These are phyloP conservation scores for Lithobates sylvaticus DNA, from an alignment of 2,797 vertebrate genomes.

Conservation along the genomic window DNA sequence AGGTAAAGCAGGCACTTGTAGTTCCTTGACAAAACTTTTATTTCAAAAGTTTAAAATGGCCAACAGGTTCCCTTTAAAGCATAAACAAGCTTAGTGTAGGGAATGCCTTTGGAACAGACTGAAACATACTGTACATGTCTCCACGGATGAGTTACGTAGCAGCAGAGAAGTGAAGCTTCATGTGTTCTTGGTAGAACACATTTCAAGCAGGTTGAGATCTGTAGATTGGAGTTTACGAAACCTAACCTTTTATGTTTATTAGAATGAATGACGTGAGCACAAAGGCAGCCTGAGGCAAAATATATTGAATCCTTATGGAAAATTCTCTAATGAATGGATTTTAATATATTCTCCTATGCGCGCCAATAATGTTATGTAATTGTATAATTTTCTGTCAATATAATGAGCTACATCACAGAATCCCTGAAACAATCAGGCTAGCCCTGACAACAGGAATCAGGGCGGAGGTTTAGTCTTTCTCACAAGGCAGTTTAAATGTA, in stretches of 20 bases:
- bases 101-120: background rate
- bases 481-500: too few species aligned
- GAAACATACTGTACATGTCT: background rate
- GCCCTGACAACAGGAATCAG: too few species aligned
- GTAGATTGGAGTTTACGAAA: background rate
- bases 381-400: too few species aligned
- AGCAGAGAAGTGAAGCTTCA: background rate
- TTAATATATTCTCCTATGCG: background rate
- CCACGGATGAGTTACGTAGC: background rate
- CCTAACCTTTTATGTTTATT: background rate
- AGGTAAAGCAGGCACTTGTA: too few species aligned
- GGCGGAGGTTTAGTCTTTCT: too few species aligned
- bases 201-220: conserved; percentile 21
- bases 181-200: background rate
- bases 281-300: background rate
- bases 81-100: too few species aligned
- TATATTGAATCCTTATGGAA: background rate
- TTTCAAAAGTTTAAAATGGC: too few species aligned
- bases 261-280: background rate
- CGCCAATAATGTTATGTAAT: background rate
- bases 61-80: too few species aligned
- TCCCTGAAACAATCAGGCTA: too few species aligned
- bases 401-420: too few species aligned
- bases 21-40: too few species aligned
- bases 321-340: background rate